Percentiles rank a stretch among this genome's conserved stretches.
Evolutionary conservation across 1,140 invertebrate genomes (phyloP).

Genomic region (Leptinotarsa undecemlineata): DNA sequence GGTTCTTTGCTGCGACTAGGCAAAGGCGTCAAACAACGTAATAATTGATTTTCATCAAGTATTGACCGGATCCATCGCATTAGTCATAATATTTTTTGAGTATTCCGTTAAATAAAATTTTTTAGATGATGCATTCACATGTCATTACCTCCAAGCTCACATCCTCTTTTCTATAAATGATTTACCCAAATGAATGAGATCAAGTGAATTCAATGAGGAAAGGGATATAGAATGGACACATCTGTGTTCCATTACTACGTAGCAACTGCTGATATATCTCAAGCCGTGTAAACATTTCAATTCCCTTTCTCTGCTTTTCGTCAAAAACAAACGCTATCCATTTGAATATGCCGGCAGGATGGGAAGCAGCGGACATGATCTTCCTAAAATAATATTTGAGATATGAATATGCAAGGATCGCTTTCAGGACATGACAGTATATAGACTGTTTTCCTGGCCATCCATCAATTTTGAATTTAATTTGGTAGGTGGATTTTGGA

Average conservation of each 20-base stretch:
- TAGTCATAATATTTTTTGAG: no score
- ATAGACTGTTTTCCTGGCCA: neutral
- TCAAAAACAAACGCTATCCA: constrained; percentile 35
- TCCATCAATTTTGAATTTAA: neutral
- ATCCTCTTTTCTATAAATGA: no score
- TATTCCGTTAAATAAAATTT: no score
- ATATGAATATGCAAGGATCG: constrained; percentile 13
- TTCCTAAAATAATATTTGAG: constrained; percentile 26
- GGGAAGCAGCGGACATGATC: neutral
- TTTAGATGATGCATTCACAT: no score
- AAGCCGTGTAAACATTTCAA: constrained; percentile 45
- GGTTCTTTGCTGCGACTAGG: no score
- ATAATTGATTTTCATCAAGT: no score
- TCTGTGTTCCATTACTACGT: constrained; percentile 45
- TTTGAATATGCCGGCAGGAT: constrained; percentile 31
- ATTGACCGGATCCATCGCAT: no score
- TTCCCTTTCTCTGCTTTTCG: constrained; percentile 24
- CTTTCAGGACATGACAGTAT: neutral
- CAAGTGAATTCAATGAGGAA: constrained; percentile 19
- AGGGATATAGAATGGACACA: constrained; percentile 43
- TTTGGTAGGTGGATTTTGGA: neutral
- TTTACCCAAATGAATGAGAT: no score
- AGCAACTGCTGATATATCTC: constrained; percentile 43
- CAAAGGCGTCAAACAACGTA: no score
- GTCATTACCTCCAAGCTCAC: no score